Evolutionary conservation across 2,888 invertebrate species (phyloP).

Genomic region (Orthonevra nobilis): DNA sequence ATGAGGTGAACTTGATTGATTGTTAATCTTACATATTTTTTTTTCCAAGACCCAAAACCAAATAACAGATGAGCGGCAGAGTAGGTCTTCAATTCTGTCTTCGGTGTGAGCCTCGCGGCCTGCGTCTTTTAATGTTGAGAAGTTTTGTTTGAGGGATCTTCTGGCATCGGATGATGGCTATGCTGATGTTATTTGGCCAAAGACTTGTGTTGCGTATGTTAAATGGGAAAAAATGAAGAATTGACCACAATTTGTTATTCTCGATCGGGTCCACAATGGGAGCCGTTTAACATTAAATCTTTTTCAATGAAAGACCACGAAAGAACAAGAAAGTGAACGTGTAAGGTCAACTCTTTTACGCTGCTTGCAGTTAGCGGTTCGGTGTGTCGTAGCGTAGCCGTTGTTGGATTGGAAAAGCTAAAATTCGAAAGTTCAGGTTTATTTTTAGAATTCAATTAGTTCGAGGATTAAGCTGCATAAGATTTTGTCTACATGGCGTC

Average conservation of each 20-base stretch:
- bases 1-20: conserved; percentile 68
- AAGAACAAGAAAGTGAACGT: conserved; percentile 59
- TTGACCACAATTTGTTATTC: conserved; percentile 64
- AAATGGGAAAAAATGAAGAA: conserved; percentile 57
- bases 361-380: too few relatives aligned
- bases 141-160: conserved; percentile 39
- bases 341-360: conserved; percentile 60
- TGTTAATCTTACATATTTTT: conserved; percentile 66
- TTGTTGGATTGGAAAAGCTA: too few relatives aligned
- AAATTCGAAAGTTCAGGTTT: conserved; percentile 37
- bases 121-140: too few relatives aligned
- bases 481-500: conserved; percentile 23
- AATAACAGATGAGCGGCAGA: conserved; percentile 17
- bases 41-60: conserved; percentile 12
- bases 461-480: conserved; percentile 27
- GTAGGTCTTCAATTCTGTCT: not conserved
- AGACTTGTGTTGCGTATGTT: conserved; percentile 15
- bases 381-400: too few relatives aligned
- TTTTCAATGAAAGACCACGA: conserved; percentile 59
- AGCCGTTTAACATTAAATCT: conserved; percentile 67
- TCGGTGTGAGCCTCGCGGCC: conserved; percentile 19
- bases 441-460: conserved; percentile 55
- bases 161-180: conserved; percentile 35
- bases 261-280: conserved; percentile 61
- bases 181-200: conserved; percentile 59